Percentiles rank a stretch among this genome's conserved stretches.
phyloP scores from a whole-genome alignment of 2,797 vertebrate genomes.

The Lycodopsis pacificus region DNA sequence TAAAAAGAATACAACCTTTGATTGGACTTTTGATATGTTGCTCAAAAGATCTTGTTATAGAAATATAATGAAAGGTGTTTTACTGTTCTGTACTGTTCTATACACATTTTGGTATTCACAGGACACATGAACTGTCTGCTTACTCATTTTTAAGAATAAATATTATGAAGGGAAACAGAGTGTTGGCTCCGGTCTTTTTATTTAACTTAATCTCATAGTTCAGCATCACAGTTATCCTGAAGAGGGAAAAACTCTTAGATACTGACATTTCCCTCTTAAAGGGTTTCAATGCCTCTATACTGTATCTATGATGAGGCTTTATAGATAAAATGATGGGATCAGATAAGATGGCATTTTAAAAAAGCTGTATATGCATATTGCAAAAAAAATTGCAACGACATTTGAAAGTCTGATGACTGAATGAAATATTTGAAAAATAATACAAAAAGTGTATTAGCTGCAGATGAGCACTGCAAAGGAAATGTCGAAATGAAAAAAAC shows the following conservation, averaged over 20 bases:
- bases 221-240: not conserved
- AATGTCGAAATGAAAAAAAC: not conserved
- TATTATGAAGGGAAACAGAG: conserved; percentile 72
- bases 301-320: not conserved
- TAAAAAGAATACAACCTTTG: conserved; percentile 60
- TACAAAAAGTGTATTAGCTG: not conserved
- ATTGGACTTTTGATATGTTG: conserved; percentile 89
- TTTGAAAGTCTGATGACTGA: not conserved
- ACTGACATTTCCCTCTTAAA: conserved; percentile 20
- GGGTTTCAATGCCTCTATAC: not conserved
- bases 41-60: conserved; percentile 85
- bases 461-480: not conserved
- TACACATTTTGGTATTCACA: conserved; percentile 87
- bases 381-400: not conserved
- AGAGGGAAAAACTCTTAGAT: not conserved
- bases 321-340: conserved; percentile 4
- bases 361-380: not conserved
- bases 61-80: conserved; percentile 87
- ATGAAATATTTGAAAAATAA: not conserved
- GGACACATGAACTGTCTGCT: conserved; percentile 84
- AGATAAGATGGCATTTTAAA: conserved; percentile 32
- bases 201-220: conserved; percentile 9
- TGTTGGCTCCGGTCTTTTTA: conserved; percentile 25
- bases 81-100: conserved; percentile 84
- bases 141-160: conserved; percentile 95